Percentiles rank a stretch among this genome's conserved stretches.
Conservation (phyloP, 1,140 invertebrate species). For the Drosophila takahashii region DNA sequence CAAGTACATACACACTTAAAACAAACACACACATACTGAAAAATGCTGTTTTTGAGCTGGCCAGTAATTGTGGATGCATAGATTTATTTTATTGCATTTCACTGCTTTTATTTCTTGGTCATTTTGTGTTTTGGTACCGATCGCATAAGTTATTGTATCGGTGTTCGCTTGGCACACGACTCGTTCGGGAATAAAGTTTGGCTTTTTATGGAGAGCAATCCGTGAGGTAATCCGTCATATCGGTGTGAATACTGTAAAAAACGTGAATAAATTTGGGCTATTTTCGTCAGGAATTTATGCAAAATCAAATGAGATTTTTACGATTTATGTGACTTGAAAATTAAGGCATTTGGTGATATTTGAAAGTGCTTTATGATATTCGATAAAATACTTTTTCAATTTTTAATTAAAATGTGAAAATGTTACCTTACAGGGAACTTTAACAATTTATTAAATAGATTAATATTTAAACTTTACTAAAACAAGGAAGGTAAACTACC, state of each 20-base stretch:
- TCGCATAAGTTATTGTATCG: slow-evolving; percentile 33
- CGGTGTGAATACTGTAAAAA: slow-evolving; percentile 15
- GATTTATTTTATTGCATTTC: slow-evolving; percentile 43
- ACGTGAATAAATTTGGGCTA: slow-evolving; percentile 21
- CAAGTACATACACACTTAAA: slow-evolving; percentile 11
- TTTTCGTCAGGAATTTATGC: slow-evolving; percentile 36
- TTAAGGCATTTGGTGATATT: neutral
- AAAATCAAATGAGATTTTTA: slow-evolving; percentile 26
- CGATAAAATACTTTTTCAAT: neutral
- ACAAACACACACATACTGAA: slow-evolving; percentile 13
- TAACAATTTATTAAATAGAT: no score
- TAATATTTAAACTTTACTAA: no score
- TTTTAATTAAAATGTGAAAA: no score
- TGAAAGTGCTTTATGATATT: neutral
- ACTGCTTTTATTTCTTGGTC: slow-evolving; percentile 26
- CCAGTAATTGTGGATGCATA: slow-evolving; percentile 30
- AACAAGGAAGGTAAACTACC: no score
- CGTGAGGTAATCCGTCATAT: slow-evolving; percentile 32
- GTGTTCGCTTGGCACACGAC: slow-evolving; percentile 31
- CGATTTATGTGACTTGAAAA: slow-evolving; percentile 31
- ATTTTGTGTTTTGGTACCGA: slow-evolving; percentile 19
- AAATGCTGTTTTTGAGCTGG: slow-evolving; percentile 44
- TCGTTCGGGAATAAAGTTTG: slow-evolving; percentile 3
- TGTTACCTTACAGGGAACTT: no score
- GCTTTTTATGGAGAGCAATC: slow-evolving; percentile 3